These are phyloP conservation scores for Pavo muticus DNA, from an alignment of 2,113 vertebrate species.

Conservation along the genomic window DNA sequence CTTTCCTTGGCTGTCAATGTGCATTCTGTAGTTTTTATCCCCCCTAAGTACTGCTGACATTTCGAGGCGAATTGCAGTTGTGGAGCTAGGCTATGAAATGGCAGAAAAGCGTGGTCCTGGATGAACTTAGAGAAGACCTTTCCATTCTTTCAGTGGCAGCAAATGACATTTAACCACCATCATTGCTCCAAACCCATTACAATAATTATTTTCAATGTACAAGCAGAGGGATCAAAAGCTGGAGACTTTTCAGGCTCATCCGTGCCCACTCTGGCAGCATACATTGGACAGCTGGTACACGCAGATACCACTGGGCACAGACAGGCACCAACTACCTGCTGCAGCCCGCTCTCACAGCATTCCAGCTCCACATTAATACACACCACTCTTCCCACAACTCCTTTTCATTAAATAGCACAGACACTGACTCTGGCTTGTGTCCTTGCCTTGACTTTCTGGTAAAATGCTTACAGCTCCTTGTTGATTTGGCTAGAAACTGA, in stretches of 20 bases:
- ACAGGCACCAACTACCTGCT: neutral
- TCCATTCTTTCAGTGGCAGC: neutral
- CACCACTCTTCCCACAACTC: accelerated
- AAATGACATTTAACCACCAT: neutral
- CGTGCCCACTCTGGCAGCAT: neutral
- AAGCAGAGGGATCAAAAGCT: neutral
- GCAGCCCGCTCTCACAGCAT: neutral
- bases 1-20: neutral
- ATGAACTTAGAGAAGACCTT: neutral
- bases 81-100: neutral
- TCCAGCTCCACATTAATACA: neutral
- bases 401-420: neutral
- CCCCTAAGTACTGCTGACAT: neutral
- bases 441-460: neutral
- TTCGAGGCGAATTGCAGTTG: neutral
- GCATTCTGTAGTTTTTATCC: neutral
- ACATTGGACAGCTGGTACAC: neutral
- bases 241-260: neutral
- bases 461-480: neutral
- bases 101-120: neutral
- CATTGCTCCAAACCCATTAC: neutral
- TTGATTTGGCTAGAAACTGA: neutral
- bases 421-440: neutral
- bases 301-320: neutral
- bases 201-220: neutral